phyloP scores from a whole-genome alignment of 2,797 vertebrate species.

The Xenopus petersii region DNA sequence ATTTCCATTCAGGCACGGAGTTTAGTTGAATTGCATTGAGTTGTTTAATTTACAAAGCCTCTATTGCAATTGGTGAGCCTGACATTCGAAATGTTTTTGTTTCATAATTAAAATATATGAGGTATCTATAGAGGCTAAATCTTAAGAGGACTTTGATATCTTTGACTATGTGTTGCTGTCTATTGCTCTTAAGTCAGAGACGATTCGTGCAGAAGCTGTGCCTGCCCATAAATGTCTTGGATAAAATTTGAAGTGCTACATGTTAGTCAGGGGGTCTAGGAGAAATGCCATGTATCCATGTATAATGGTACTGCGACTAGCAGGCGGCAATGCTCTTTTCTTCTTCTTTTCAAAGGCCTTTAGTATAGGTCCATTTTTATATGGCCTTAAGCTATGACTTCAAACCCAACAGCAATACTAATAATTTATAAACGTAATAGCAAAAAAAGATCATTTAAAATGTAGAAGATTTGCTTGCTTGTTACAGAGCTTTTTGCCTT shows the following conservation, averaged over 20 bases:
- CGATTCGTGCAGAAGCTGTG: neutral
- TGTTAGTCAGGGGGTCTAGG: neutral
- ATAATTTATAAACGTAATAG: constrained; percentile 2
- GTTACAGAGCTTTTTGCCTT: neutral
- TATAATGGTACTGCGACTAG: neutral
- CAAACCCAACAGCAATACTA: neutral
- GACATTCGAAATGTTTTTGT: too few species aligned
- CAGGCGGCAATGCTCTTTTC: neutral
- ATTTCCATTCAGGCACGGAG: too few species aligned
- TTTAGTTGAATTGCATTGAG: too few species aligned
- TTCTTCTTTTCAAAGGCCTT: neutral
- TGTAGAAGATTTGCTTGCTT: neutral
- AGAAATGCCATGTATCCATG: neutral
- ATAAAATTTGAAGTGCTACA: neutral
- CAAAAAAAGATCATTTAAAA: constrained; percentile 2
- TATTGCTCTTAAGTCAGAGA: neutral
- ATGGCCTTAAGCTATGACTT: constrained; percentile 5
- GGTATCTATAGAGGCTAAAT: neutral
- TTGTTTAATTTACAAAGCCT: too few species aligned
- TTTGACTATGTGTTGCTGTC: neutral
- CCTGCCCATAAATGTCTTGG: neutral
- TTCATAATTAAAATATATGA: too few species aligned
- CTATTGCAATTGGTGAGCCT: too few species aligned
- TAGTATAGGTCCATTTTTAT: constrained; percentile 1
- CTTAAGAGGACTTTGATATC: neutral